Evolutionary conservation across 2,888 invertebrate genomes (phyloP).

Genomic region (Xylocampa areola): DNA sequence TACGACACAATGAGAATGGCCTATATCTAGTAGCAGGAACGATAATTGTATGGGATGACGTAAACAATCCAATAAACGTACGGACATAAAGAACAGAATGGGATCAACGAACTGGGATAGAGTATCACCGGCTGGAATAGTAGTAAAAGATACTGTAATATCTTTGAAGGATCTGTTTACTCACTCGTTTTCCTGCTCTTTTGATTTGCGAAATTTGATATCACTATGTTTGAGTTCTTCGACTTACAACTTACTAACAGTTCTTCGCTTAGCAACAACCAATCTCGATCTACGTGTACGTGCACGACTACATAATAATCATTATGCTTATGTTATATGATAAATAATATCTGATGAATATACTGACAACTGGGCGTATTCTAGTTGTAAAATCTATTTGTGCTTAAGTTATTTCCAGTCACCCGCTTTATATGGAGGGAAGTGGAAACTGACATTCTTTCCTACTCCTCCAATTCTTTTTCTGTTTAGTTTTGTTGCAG

Average conservation of each 20-base stretch:
- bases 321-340: too few species aligned
- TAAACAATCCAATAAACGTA: constrained; percentile 47
- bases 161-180: constrained; percentile 15
- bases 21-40: constrained; percentile 34
- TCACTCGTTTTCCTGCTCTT: constrained; percentile 5
- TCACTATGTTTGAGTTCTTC: too few species aligned
- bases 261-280: too few species aligned
- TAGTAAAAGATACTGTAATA: constrained; percentile 29
- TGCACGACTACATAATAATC: too few species aligned
- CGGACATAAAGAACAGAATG: constrained; percentile 25
- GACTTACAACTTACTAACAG: too few species aligned
- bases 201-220: constrained; percentile 1
- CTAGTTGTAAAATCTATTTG: too few species aligned
- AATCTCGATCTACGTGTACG: too few species aligned
- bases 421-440: constrained; percentile 22
- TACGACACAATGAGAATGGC: constrained; percentile 50
- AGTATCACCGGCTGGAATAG: constrained; percentile 24
- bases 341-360: too few species aligned
- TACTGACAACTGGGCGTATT: too few species aligned
- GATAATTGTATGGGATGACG: constrained; percentile 54
- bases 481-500: too few species aligned
- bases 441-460: constrained; percentile 9
- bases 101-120: constrained; percentile 47
- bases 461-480: too few species aligned
- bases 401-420: too few species aligned